Evolutionary conservation across 2,797 vertebrate genomes (phyloP), one percentile per base, ranked within the genome.

Genomic region (Psittacula echo): DNA sequence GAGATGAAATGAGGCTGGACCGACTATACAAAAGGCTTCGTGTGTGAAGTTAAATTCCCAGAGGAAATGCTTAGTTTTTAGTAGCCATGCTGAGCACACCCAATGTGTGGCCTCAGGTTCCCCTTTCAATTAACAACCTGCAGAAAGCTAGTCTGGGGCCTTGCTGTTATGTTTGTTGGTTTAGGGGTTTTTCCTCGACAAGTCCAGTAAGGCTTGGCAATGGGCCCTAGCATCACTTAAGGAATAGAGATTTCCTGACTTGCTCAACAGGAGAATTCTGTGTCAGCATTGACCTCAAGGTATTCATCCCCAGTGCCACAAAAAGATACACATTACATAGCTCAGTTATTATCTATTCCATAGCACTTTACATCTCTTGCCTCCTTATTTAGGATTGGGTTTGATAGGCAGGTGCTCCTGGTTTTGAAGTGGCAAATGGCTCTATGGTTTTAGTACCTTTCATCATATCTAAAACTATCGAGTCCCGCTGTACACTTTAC

Each of bases 241-340:
- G 39, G 42, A 66, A 30, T 1, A 21, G 26, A 42, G 29, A 21
- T 32, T 66, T 75, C 41, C 37, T 21, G 21, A 34, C 11, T 13
- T 53, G 48, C 5, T 13, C 70, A 66, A 1, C 15, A 26, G 41
- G 66, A 74, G 44, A 41, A 56, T 1, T 78, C 73, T 71, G 26
- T 65, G 60, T 19, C 16, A 81, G 53, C 62, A 6, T 37, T 72
- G 44, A 18, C 21, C 18, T 61, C 48, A 2, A 7, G 17, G 32
- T 60, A 7, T 8, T 41, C 19, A 15, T 19, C 23, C 10, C 29
- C 39, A 44, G 11, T 10, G 56, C 39, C n/a, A 62, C 47, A 34
- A 3, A 48, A 84, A 54, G 68, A 34, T 6, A 14, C 2, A 2
- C 26, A 11, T 2, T 70, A 16, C 0, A 6, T 26, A 68, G 23